These are phyloP conservation scores for Melanostoma mellinum DNA, from an alignment of 2,888 invertebrate genomes.

Conservation along the genomic window DNA sequence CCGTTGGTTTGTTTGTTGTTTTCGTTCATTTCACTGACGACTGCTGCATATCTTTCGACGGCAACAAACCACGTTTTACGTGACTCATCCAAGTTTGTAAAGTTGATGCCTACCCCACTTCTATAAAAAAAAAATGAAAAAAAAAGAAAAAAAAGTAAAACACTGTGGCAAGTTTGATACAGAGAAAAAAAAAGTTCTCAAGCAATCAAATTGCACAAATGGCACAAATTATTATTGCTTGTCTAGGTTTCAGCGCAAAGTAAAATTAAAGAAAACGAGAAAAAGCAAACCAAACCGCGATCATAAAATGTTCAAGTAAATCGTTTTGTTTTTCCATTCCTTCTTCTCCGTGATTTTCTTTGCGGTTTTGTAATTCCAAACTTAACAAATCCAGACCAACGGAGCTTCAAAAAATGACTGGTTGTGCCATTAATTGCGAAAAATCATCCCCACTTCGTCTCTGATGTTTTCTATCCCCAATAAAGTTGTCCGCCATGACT, in stretches of 20 bases:
- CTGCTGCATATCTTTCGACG: constrained; percentile 28
- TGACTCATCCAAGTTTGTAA: constrained; percentile 48
- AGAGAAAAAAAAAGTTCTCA: constrained; percentile 29
- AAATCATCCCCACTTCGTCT: background rate
- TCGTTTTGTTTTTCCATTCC: constrained; percentile 15
- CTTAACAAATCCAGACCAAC: constrained; percentile 26
- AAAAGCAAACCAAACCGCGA: constrained; percentile 35
- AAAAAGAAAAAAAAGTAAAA: background rate
- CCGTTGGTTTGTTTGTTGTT: background rate
- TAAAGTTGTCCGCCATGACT: constrained; percentile 46
- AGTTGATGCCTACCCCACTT: background rate
- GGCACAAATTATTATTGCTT: constrained; percentile 56
- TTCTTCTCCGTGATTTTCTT: constrained; percentile 18
- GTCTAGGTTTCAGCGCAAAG: constrained; percentile 39
- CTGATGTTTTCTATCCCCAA: constrained; percentile 26
- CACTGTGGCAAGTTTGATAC: constrained; percentile 9
- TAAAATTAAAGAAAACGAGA: constrained; percentile 14
- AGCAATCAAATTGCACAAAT: constrained; percentile 67
- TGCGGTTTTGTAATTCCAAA: constrained; percentile 40
- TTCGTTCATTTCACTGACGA: constrained; percentile 15
- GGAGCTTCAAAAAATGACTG: background rate
- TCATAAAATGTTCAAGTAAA: constrained; percentile 43
- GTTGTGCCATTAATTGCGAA: constrained; percentile 34
- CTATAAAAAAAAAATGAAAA: background rate
- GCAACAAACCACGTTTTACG: constrained; percentile 52